A percentile compares a stretch with the other conserved stretches of the same genome.
phyloP scores from a whole-genome alignment of 2,888 invertebrate species.

The Perithous albicinctus region DNA sequence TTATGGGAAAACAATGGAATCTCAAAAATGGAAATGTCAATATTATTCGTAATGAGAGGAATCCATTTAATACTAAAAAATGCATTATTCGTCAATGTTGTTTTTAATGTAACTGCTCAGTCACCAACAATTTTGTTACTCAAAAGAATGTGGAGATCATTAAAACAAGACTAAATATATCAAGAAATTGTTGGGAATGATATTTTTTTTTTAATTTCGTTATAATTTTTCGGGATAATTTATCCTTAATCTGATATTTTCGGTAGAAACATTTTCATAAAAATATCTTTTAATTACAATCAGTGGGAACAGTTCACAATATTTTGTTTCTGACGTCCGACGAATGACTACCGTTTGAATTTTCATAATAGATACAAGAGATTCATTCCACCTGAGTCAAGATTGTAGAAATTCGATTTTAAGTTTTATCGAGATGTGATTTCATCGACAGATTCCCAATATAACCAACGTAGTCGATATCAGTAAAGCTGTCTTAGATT shows the following conservation, averaged over 20 bases:
- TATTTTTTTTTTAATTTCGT: too few relatives aligned
- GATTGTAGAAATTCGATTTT: not conserved
- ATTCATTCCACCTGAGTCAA: not conserved
- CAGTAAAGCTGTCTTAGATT: not conserved
- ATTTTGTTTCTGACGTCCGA: not conserved
- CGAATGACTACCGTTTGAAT: not conserved
- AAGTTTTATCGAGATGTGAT: not conserved
- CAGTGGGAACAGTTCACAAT: not conserved
- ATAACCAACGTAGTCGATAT: not conserved
- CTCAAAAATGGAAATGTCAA: too few relatives aligned
- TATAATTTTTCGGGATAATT: too few relatives aligned
- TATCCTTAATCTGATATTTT: not conserved
- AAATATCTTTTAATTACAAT: not conserved
- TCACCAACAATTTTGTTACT: too few relatives aligned
- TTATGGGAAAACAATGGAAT: too few relatives aligned
- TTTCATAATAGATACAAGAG: not conserved
- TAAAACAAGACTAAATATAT: too few relatives aligned
- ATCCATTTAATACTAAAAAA: not conserved
- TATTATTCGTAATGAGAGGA: not conserved
- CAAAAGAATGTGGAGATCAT: too few relatives aligned
- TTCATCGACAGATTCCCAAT: not conserved
- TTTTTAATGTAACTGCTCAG: too few relatives aligned
- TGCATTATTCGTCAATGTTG: too few relatives aligned
- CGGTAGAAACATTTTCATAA: too few relatives aligned
- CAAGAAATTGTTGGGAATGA: too few relatives aligned